phyloP scores from a whole-genome alignment of 64 coral and sea anemone species.

The Montipora efflorescens region DNA sequence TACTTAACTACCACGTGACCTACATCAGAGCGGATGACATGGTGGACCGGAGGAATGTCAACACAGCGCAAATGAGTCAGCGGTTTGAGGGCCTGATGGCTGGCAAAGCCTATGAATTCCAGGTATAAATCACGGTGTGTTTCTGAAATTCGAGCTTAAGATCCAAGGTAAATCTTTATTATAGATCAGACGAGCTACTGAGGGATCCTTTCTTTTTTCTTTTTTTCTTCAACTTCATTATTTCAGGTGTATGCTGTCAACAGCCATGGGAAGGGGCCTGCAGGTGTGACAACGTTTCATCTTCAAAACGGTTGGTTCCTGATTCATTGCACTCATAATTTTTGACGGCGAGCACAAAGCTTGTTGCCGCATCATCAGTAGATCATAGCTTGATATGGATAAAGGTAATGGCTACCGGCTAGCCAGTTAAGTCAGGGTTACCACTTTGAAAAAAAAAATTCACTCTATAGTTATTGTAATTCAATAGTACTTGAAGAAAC shows the following conservation, averaged over 20 bases:
- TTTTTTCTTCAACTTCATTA: no score
- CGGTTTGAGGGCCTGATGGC: neutral
- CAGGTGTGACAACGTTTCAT: neutral
- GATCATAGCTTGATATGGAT: no score
- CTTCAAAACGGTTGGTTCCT: neutral
- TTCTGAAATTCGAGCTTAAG: no score
- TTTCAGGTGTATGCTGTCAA: neutral
- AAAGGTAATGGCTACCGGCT: no score
- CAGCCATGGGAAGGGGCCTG: neutral
- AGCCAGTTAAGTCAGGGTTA: no score
- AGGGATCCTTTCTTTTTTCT: neutral
- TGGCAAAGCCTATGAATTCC: conserved; percentile 16
- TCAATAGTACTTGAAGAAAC: no score
- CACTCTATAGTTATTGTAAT: no score
- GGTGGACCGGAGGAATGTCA: neutral
- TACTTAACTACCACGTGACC: conserved; percentile 30
- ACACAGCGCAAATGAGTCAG: neutral
- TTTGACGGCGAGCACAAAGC: no score
- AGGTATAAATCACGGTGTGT: neutral
- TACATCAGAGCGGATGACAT: neutral
- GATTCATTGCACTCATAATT: neutral
- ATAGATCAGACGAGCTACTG: no score
- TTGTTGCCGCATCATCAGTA: no score
- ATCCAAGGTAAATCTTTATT: no score
- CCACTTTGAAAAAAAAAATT: no score